Evolutionary conservation across 2,888 invertebrate genomes (phyloP).

Genomic region (Cantharis rustica): DNA sequence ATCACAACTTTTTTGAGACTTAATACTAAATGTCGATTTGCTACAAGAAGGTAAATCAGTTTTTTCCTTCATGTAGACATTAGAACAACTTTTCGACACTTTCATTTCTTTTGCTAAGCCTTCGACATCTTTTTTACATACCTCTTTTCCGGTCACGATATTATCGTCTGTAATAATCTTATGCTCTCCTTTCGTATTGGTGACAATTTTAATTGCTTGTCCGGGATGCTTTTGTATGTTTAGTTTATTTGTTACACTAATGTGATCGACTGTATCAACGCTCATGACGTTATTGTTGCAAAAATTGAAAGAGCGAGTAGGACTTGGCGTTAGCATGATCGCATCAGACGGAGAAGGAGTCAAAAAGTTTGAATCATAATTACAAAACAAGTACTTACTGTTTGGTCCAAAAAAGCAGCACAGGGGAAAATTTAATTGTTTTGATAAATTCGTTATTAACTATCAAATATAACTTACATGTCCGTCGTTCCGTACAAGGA

Average conservation of each 20-base stretch:
- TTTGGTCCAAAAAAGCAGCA: slow-evolving; percentile 29
- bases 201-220: slow-evolving; percentile 75
- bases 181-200: slow-evolving; percentile 57
- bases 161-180: slow-evolving; percentile 41
- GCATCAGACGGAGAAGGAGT: slow-evolving; percentile 63
- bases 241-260: slow-evolving; percentile 43
- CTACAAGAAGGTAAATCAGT: slow-evolving; percentile 37
- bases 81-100: slow-evolving; percentile 51
- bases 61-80: slow-evolving; percentile 41
- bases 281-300: slow-evolving; percentile 53
- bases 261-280: slow-evolving; percentile 46
- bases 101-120: slow-evolving; percentile 49
- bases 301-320: slow-evolving; percentile 54
- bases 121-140: slow-evolving; percentile 51
- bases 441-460: not conserved
- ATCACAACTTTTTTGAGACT: slow-evolving; percentile 58
- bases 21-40: slow-evolving; percentile 55
- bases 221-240: slow-evolving; percentile 63
- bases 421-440: slow-evolving; percentile 26
- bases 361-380: slow-evolving; percentile 50
- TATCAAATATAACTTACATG: slow-evolving; percentile 45
- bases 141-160: slow-evolving; percentile 29
- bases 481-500: slow-evolving; percentile 66
- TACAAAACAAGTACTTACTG: slow-evolving; percentile 56
- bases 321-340: slow-evolving; percentile 59